Evolutionary conservation across 92 coral and sea anemone species (phyloP), one percentile per base, ranked within the genome.

Genomic region (Pocillopora meandrina): DNA sequence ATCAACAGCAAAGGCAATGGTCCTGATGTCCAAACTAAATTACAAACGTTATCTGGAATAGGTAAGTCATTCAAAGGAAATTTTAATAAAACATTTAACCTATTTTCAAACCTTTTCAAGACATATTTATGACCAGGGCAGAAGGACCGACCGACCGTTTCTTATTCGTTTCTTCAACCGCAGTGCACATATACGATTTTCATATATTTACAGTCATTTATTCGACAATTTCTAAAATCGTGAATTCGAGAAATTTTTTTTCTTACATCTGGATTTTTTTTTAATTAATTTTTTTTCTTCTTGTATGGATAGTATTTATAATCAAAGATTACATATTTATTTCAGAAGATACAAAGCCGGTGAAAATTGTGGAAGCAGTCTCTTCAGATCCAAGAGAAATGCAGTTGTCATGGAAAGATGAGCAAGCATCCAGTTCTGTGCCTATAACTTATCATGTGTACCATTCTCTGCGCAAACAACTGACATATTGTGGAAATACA

Each of bases 1-100:
- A 61, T 63, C 56, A 97, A 97, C 89, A 89, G 91, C 61, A 75
- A 68, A 0, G 91, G 94, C 65, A 90, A 91, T 83, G 99, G 99
- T 3, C 87, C 69, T 8, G 91, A 89, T 35, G 86, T 82, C 10
- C 90, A 91, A 76, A 82, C 75, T 10, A 74, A 23, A 3, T 85
- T 93, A 35, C 63, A 71, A 23, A 92, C 95, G 6, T 88, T 87
- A n/a, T 60, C 80, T 13, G 52, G 11, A 23, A 72, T 78, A 65
- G 89, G 94, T 91, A 88, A 7, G 52, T 42, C 52, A 42, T 42
- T 42, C 1, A 26, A 26, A 26, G 31, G 31, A 26, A 26, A 26
- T 26, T 26, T 26, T 26, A 26, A 26, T 26, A 42, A 42, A 42
- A 42, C 52, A 3, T 42, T 42, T 3, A 42, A 42, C 52, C 52